These are phyloP conservation scores for Danio kyathit DNA, from an alignment of 2,797 vertebrate genomes.

Conservation along the genomic window DNA sequence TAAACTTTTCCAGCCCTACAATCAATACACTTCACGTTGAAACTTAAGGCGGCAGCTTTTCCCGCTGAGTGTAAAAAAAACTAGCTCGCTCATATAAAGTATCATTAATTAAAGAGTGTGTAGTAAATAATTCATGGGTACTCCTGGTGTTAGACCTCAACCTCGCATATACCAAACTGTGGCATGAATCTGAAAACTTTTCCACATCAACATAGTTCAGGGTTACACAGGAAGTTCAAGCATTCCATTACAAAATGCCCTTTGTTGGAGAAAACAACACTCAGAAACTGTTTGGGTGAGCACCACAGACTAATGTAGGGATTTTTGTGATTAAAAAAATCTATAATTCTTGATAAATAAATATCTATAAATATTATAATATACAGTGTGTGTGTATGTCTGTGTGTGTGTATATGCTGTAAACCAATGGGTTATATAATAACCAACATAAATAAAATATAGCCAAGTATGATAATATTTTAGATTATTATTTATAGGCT, in stretches of 20 bases:
- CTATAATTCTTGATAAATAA: too few relatives aligned
- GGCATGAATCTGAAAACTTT: slow-evolving; percentile 22
- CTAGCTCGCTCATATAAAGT: slow-evolving; percentile 23
- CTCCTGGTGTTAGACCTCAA: slow-evolving; percentile 14
- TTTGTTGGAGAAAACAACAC: slow-evolving; percentile 45
- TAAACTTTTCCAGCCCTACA: background rate
- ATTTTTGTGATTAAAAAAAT: too few relatives aligned
- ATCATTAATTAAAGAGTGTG: slow-evolving; percentile 44
- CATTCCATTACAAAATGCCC: slow-evolving; percentile 45
- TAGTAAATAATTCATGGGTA: slow-evolving; percentile 39
- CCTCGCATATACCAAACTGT: slow-evolving; percentile 4
- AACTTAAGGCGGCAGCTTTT: slow-evolving; percentile 18
- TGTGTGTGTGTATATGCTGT: too few relatives aligned
- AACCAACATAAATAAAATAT: too few relatives aligned
- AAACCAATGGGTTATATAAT: too few relatives aligned
- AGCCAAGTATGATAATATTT: too few relatives aligned
- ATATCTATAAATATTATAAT: too few relatives aligned
- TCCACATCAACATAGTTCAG: slow-evolving; percentile 23
- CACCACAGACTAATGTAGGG: slow-evolving; percentile 29
- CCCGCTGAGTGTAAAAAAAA: slow-evolving; percentile 4
- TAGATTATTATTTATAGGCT: too few relatives aligned
- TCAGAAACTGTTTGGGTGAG: slow-evolving; percentile 22
- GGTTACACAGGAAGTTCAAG: slow-evolving; percentile 42
- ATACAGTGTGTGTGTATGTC: too few relatives aligned
- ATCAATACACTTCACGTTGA: slow-evolving; percentile 11